Evolutionary conservation across 1,140 invertebrate genomes (phyloP), one percentile per base, ranked within the genome.

Genomic region (Propsilocerus akamusi): DNA sequence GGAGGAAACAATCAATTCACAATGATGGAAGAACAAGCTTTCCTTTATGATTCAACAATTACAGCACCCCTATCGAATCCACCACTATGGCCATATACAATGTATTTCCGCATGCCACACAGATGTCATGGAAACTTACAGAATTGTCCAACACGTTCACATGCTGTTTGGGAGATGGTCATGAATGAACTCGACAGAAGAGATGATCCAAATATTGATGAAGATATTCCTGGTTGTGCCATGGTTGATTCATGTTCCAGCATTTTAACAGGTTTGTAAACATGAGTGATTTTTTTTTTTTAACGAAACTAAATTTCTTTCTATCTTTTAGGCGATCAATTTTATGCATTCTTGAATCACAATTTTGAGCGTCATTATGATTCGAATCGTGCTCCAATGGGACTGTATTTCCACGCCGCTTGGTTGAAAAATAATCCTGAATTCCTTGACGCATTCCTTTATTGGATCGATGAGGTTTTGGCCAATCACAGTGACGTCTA

Each of bases 121-220:
- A 77, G 85, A 49, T 95, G 91, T 61, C 90, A 94, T 64, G 91
- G 91, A 51, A 93, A 95, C 64, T 69, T 89, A 25, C 90, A 94
- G 65, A 88, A 83, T 58, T 95, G 90, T 60, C 91, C 90, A n/a
- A 92, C 90, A 1, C 79, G 89, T 62, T 85, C 73, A 53, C 90
- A 94, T 63, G 89, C 90, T 22, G 89, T 94, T 10, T 95, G 91
- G 91, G 91, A 95, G 68, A 93, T 95, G 86, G 89, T 94, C n/a
- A 89, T 95, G 83, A 95, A 95, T 63, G 90, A 95, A 64, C 67
- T 94, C 56, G 90, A 95, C 69, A 75, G 89, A 53, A 77, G 91
- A 52, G 91, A 94, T 65, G 88, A 94, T 62, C 89, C 89, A 0
- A 80, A 73, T 54, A 88, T 89, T 59, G 89, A 94, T 60, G 90